phyloP scores from a whole-genome alignment of 2,888 invertebrate genomes.

The Salpingus planirostris region DNA sequence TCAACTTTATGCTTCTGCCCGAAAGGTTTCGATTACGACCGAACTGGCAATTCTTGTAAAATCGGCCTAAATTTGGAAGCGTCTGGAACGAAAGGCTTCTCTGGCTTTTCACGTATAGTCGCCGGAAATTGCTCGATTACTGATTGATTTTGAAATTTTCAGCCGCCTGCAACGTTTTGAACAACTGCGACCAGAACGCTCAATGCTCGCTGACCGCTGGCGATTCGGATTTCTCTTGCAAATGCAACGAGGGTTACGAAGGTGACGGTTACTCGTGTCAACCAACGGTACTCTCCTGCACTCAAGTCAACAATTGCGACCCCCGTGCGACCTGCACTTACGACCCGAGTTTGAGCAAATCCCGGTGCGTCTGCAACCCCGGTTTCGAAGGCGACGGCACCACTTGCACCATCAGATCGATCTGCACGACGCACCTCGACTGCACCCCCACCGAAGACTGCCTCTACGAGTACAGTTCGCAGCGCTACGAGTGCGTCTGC shows the following conservation, averaged over 20 bases:
- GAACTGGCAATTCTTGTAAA: constrained; percentile 32
- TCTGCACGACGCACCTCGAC: constrained; percentile 55
- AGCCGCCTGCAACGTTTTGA: constrained; percentile 55
- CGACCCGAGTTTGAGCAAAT: constrained; percentile 55
- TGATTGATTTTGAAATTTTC: too few species aligned
- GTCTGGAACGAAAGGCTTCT: constrained; percentile 42
- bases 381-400: constrained; percentile 80
- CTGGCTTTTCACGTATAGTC: too few species aligned
- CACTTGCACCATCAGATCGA: constrained; percentile 54
- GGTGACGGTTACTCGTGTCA: constrained; percentile 77
- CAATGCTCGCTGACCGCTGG: constrained; percentile 58
- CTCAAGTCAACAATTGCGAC: constrained; percentile 57
- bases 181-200: constrained; percentile 76
- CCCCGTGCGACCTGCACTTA: constrained; percentile 65
- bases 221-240: constrained; percentile 54
- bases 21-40: constrained; percentile 37
- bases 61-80: too few species aligned
- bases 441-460: constrained; percentile 69
- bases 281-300: constrained; percentile 47
- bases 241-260: constrained; percentile 73
- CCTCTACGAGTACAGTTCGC: constrained; percentile 49
- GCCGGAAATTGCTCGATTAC: neutral
- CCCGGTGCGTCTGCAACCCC: constrained; percentile 65
- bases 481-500: constrained; percentile 68
- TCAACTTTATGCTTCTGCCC: constrained; percentile 41